These are phyloP conservation scores for Istiophorus platypterus DNA, from an alignment of 2,113 vertebrate genomes.

Conservation along the genomic window DNA sequence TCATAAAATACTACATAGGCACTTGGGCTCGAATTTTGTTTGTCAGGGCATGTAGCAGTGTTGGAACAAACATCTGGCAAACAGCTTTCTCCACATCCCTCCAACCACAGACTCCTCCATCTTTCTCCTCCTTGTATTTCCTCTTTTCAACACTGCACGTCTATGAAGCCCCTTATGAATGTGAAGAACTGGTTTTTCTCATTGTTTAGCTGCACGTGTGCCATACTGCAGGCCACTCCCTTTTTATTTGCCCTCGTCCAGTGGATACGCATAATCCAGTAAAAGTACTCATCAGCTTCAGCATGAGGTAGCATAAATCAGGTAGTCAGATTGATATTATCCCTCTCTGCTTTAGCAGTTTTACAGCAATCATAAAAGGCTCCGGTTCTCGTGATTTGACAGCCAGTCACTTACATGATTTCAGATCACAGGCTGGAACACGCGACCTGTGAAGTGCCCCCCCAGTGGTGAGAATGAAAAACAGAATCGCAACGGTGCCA, in stretches of 20 bases:
- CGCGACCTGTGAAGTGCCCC: not conserved
- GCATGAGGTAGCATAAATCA: not conserved
- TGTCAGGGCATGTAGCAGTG: constrained; percentile 49
- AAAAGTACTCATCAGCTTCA: constrained; percentile 16
- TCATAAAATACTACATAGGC: constrained; percentile 45
- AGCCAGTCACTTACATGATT: constrained; percentile 28
- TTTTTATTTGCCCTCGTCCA: constrained; percentile 21
- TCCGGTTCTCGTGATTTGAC: constrained; percentile 35
- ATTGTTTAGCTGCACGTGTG: not conserved
- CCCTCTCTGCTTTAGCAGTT: constrained; percentile 23
- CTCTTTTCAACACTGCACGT: not conserved
- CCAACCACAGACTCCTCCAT: constrained; percentile 9
- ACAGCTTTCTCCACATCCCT: constrained; percentile 54
- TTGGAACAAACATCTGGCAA: constrained; percentile 74
- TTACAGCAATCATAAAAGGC: constrained; percentile 38
- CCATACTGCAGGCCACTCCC: not conserved
- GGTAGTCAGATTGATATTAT: not conserved
- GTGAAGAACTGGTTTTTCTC: constrained; percentile 1
- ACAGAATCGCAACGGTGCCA: not conserved
- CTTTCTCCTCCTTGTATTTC: constrained; percentile 14
- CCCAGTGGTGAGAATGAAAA: constrained; percentile 59
- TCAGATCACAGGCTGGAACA: constrained; percentile 1
- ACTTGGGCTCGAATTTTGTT: constrained; percentile 40
- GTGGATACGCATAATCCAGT: constrained; percentile 17
- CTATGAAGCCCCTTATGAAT: not conserved